Base-by-base conservation (phyloP, 2,888 invertebrate species). In the Trichacis sp. region DNA sequence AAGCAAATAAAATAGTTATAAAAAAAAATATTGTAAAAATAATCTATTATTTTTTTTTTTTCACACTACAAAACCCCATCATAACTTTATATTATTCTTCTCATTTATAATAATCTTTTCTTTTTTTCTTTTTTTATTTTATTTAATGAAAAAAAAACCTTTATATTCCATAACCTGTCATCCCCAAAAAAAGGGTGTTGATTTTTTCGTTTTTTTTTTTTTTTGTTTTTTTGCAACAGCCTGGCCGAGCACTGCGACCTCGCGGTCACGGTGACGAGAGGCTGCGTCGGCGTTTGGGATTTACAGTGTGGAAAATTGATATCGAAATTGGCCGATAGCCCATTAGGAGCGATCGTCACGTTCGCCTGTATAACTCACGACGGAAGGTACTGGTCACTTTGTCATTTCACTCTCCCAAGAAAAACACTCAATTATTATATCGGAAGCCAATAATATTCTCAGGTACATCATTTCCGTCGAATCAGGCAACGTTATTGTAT, bases 231-330 rank as follows among this genome's bases (percentile, higher is more conserved):
- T 24, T 19, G 42, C 36, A 49, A 56, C 49, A 94, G 94, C 75
- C 86, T 95, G 40, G 93, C 93, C 0, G 89, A 93, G 51, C 91
- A 93, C 71, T 89, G 91, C 47, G 90, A 92, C 53, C 85, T 97
- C 33, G 97, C 96, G 3, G 94, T 94, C 0, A 97, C 97, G 0
- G 96, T 95, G 0, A 98, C 98, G 0, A 88, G 98, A 63, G 95
- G 94, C 75, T 97, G 96, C 79, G 94, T 98, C 68, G 98, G 97
- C 0, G 91, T 98, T 1, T 99, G 98, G 97, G 93, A 96, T 83
- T 89, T 96, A 18, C 89, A 92, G 70, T 91, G 92, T 0, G 97
- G 97, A 0, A 91, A 91, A 73, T 86, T 97, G n/a, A 85, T 93
- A 62, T 89, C 94, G 0, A 95, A 94, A 79, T 85, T 97, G 29